Evolutionary conservation across 2,113 vertebrate species (phyloP).

Genomic region (Formicarius rufipectus): DNA sequence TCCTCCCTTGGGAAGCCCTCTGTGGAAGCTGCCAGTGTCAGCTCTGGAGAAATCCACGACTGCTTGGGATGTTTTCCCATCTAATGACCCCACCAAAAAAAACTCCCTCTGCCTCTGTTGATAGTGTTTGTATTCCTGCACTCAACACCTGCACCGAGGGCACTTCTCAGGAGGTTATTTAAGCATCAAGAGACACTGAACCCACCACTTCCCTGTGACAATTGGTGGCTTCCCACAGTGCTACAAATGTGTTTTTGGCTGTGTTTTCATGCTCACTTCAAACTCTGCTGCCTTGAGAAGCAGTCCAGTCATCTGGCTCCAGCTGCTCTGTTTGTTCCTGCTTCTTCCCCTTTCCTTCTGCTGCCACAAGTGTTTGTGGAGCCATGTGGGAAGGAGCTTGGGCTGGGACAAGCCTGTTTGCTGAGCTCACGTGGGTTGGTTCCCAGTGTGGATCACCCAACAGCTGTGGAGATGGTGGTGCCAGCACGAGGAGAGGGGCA

Average conservation of each 20-base stretch:
- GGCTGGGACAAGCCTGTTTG: background rate
- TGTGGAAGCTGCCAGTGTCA: accelerated
- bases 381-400: background rate
- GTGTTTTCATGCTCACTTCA: background rate
- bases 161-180: background rate
- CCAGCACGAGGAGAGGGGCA: background rate
- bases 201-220: background rate
- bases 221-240: background rate
- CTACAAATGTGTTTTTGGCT: background rate
- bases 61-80: background rate
- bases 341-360: background rate
- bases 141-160: background rate
- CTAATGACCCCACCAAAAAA: background rate
- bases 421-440: background rate
- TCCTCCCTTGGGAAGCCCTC: background rate
- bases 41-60: background rate
- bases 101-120: background rate
- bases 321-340: conserved; percentile 23
- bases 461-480: background rate
- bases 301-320: background rate
- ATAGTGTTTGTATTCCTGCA: background rate
- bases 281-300: background rate
- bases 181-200: background rate
- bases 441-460: background rate
- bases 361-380: conserved; percentile 7